A percentile compares a stretch with the other conserved stretches of the same genome.
Evolutionary conservation across 2,888 invertebrate genomes (phyloP).

Genomic region (Pilophorus perplexus): DNA sequence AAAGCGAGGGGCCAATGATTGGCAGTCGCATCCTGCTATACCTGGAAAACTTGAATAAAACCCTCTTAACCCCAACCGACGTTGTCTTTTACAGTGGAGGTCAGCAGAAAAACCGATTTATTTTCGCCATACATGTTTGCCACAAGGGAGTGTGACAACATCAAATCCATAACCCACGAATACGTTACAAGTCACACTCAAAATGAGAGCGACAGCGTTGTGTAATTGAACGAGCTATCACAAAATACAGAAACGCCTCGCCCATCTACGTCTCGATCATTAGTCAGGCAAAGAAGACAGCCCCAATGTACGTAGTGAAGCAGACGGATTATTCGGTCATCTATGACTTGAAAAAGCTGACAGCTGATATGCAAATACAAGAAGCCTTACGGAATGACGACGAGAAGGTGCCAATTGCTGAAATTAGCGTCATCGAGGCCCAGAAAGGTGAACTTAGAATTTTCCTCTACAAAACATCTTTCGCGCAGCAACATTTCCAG

Average conservation of each 20-base stretch:
- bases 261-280: slow-evolving; percentile 42
- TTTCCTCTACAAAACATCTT: slow-evolving; percentile 13
- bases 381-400: background rate
- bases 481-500: slow-evolving; percentile 9
- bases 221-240: slow-evolving; percentile 46
- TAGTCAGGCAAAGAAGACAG: slow-evolving; percentile 10
- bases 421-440: slow-evolving; percentile 1
- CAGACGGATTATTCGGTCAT: slow-evolving; percentile 5
- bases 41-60: slow-evolving; percentile 47
- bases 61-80: background rate
- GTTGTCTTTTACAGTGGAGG: slow-evolving; percentile 45
- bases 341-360: slow-evolving; percentile 5
- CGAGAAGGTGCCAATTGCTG: slow-evolving; percentile 16
- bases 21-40: slow-evolving; percentile 47
- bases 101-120: slow-evolving; percentile 47
- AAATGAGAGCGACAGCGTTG: slow-evolving; percentile 47
- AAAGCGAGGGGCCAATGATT: slow-evolving; percentile 47
- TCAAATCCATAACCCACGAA: slow-evolving; percentile 46
- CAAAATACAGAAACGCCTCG: slow-evolving; percentile 42
- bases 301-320: background rate
- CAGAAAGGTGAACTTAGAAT: background rate
- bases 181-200: slow-evolving; percentile 47
- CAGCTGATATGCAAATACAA: background rate
- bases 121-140: slow-evolving; percentile 46
- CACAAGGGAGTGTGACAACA: slow-evolving; percentile 30